Evolutionary conservation across 2,888 invertebrate genomes (phyloP).

Genomic region (Latheticus oryzae): DNA sequence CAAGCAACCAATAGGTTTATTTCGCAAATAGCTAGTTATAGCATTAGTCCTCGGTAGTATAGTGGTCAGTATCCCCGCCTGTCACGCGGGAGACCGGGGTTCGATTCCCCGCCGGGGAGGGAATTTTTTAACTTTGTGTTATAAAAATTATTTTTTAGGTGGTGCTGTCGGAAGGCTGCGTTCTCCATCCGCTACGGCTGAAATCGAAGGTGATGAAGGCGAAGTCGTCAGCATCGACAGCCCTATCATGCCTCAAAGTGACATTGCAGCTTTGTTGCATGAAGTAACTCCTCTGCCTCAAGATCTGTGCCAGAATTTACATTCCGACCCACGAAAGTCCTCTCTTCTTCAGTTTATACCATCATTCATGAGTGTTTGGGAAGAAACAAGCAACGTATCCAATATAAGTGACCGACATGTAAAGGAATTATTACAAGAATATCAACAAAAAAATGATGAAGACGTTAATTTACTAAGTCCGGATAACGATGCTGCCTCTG

Average conservation of each 20-base stretch:
- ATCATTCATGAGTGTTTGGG: slow-evolving; percentile 73
- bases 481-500: slow-evolving; percentile 22
- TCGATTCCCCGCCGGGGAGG: slow-evolving; percentile 34
- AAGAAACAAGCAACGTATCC: slow-evolving; percentile 63
- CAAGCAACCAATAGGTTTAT: no score
- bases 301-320: slow-evolving; percentile 59
- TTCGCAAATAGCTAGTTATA: neutral
- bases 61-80: slow-evolving; percentile 34
- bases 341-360: slow-evolving; percentile 63
- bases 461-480: slow-evolving; percentile 42
- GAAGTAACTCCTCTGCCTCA: slow-evolving; percentile 71
- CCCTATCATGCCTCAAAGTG: slow-evolving; percentile 76
- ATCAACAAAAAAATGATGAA: slow-evolving; percentile 68
- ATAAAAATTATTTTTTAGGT: slow-evolving; percentile 51
- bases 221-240: slow-evolving; percentile 83
- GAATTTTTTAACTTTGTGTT: slow-evolving; percentile 3
- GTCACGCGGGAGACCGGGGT: slow-evolving; percentile 35
- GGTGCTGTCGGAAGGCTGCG: slow-evolving; percentile 71
- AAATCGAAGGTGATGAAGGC: slow-evolving; percentile 85
- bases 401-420: slow-evolving; percentile 69
- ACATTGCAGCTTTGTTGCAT: slow-evolving; percentile 78
- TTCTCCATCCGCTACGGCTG: slow-evolving; percentile 76
- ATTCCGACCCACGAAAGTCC: slow-evolving; percentile 43
- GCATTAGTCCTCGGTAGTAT: slow-evolving; percentile 29
- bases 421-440: slow-evolving; percentile 72